Evolutionary conservation across 2,113 vertebrate species (phyloP), one percentile per base, ranked within the genome.

Genomic region (Cryptoleucopteryx plumbea): DNA sequence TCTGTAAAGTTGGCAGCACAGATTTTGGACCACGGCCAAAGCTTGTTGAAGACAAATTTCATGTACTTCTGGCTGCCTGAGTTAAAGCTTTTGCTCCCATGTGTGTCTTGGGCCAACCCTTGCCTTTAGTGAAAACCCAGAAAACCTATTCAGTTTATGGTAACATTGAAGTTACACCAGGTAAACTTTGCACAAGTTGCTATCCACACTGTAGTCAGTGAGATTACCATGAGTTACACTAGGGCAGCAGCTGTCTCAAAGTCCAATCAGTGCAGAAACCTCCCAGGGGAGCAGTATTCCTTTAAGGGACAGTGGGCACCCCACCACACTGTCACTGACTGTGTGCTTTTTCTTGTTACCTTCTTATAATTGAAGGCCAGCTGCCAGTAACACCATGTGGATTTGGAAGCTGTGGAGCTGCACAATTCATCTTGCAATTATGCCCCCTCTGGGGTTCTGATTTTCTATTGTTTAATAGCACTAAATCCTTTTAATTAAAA

Each of bases 401-500:
- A 71, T 71, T 94, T 96, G 94, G 89, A 96, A 91, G 75, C 78
- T 16, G 72, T 65, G 55, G 73, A 93, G 93, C 90, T 90, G 53
- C 55, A 52, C 89, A 90, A 78, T 95, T 95, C 36, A 21, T 96
- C 88, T 93, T 92, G 79, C 47, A 74, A 86, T 96, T 97, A 96
- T 86, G 56, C 83, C 73, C 78, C 94, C 85, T 94, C 63, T 92
- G 90, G 80, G 79, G 80, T 96, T 89, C 87, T 95, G 67, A 94
- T 96, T 82, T 66, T 96, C 96, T 96, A 93, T 89, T 93, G 75
- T 92, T 91, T 97, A 97, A 94, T 95, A 88, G 80, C 52, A 78
- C 85, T 94, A 97, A 97, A 96, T 96, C 89, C 93, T 92, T 96
- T 89, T 95, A 96, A 97, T 97, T 94, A 86, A 88, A 96, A 97